Conservation (phyloP, 2,113 vertebrate species). For the Sinocyclocheilus maitianheensis region DNA sequence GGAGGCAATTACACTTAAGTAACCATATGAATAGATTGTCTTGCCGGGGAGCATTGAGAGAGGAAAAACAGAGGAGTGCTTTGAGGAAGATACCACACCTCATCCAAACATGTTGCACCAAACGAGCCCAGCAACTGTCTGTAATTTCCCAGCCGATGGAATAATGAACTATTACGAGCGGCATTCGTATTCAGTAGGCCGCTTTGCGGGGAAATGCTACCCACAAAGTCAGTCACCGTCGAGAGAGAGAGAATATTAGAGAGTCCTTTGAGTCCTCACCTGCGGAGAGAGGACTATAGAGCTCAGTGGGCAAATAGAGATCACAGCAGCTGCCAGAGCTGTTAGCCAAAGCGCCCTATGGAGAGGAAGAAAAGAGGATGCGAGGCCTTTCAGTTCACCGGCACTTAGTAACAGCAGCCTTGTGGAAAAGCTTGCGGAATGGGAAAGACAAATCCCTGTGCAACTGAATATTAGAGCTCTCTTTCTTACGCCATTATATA, state of each 20-base stretch:
- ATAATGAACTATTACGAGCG: not conserved
- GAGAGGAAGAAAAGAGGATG: conserved; percentile 79
- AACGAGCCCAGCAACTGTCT: not conserved
- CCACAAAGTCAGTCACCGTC: not conserved
- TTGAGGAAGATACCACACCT: conserved; percentile 80
- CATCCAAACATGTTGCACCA: conserved; percentile 45
- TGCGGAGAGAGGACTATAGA: conserved; percentile 80
- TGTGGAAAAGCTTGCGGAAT: conserved; percentile 75
- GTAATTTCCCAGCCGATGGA: not conserved
- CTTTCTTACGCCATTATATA: conserved; percentile 20
- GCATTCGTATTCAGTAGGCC: not conserved
- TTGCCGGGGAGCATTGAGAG: conserved; percentile 78
- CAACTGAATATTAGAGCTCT: conserved; percentile 74
- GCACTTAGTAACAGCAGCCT: conserved; percentile 74
- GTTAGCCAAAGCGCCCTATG: conserved; percentile 81
- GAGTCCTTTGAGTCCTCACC: conserved; percentile 80
- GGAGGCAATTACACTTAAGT: conserved; percentile 84
- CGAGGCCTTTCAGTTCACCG: conserved; percentile 75
- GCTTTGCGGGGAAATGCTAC: not conserved
- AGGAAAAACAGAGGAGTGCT: conserved; percentile 76
- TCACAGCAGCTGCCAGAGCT: conserved; percentile 85
- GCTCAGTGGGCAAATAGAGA: conserved; percentile 70
- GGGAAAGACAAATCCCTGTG: conserved; percentile 77
- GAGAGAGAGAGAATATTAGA: conserved; percentile 67
- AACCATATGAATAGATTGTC: conserved; percentile 85